phyloP scores from a whole-genome alignment of 2,113 vertebrate genomes.

The Plecturocebus donacophilus region DNA sequence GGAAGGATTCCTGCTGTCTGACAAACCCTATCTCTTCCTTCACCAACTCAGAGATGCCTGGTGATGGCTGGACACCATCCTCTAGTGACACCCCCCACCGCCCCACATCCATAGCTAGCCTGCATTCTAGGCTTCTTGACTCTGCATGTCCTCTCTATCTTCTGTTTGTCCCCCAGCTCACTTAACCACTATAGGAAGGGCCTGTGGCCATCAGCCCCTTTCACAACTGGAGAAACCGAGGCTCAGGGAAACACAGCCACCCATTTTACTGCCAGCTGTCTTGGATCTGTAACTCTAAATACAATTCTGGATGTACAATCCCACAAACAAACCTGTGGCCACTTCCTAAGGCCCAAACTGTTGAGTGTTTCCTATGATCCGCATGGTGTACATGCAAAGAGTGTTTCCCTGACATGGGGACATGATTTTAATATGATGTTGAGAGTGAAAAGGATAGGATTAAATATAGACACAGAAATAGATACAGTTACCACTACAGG shows the following conservation, averaged over 20 bases:
- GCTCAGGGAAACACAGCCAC: not conserved
- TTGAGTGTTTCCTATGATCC: not conserved
- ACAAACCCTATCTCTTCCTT: not conserved
- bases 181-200: not conserved
- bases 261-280: not conserved
- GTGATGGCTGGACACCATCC: too few relatives aligned
- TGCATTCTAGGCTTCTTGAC: not conserved
- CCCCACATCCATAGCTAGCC: rapidly evolving
- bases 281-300: not conserved
- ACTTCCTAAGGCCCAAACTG: not conserved
- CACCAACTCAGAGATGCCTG: not conserved
- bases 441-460: not conserved
- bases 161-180: not conserved
- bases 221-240: not conserved
- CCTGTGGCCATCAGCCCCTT: not conserved
- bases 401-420: not conserved
- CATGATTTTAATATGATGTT: not conserved
- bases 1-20: not conserved
- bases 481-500: too few relatives aligned
- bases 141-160: not conserved
- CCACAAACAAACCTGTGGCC: not conserved
- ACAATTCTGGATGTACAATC: not conserved
- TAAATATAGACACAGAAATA: not conserved
- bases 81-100: too few relatives aligned
- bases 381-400: not conserved